Evolutionary conservation across 2,888 invertebrate genomes (phyloP).

Genomic region (Stenotaenia linearis): DNA sequence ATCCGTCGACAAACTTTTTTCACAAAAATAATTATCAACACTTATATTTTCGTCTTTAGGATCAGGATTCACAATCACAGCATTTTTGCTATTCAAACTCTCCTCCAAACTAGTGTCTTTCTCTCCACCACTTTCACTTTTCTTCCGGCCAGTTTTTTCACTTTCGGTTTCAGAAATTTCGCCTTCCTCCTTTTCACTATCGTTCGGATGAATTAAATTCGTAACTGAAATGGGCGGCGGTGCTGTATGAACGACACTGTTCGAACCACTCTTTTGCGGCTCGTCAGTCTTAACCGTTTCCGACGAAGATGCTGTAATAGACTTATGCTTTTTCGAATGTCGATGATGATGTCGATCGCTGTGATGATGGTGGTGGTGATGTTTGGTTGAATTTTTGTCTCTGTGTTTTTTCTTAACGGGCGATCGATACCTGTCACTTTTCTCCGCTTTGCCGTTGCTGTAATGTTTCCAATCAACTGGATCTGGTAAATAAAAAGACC

Average conservation of each 20-base stretch:
- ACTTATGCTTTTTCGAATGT: neutral
- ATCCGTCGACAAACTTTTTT: neutral
- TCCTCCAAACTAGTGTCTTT: neutral
- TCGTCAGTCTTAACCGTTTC: neutral
- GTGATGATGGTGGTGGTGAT: constrained; percentile 2
- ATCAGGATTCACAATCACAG: neutral
- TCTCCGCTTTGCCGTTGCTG: neutral
- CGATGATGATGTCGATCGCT: neutral
- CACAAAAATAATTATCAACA: neutral
- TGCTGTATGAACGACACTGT: neutral
- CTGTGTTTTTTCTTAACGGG: constrained; percentile 27
- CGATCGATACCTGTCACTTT: neutral
- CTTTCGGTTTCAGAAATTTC: constrained; percentile 30
- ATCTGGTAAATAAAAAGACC: neutral
- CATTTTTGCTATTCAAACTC: neutral
- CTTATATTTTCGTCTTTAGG: neutral
- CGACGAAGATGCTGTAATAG: neutral
- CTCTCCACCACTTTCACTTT: neutral
- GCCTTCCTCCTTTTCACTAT: constrained; percentile 31
- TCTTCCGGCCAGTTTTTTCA: neutral
- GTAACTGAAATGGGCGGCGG: neutral
- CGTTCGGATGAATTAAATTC: neutral
- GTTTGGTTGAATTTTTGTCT: neutral
- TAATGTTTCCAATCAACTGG: neutral
- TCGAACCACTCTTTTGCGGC: neutral